Evolutionary conservation across 92 coral and sea anemone species (phyloP), one percentile per base, ranked within the genome.

Genomic region (Zoanthus gigantus): DNA sequence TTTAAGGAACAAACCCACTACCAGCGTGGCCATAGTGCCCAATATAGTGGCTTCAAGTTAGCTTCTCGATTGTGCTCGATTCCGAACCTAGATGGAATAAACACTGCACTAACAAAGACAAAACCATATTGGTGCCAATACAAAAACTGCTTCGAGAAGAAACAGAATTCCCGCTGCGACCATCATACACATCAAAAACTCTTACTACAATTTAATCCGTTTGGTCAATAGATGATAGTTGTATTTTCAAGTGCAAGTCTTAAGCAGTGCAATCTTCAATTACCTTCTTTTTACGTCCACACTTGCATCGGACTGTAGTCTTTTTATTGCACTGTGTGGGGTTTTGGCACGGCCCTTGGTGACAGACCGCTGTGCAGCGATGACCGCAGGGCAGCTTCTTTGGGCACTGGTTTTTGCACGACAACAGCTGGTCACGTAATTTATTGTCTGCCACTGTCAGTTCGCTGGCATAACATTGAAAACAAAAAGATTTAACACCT

Each of bases 361-460:
- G 99, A 71, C 99, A 97, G 71, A 78, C 80, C 30, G 87, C 77
- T 63, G 97, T 81, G 77, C 99, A 97, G 46, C 95, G 95, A 89
- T 97, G 99, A 68, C 99, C 95, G 86, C 99, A 97, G 18, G 84
- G 73, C 15, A 95, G 81, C 81, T 79, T 89, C 89, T 94, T 93
- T 31, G 98, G 99, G 67, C 99, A 97, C 34, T 92, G 96, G 82
- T 94, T 93, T 85, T 97, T 97, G 77, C 99, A 97, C 2, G 99
- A 97, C 87, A 86, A 88, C 34, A 97, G 83, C 72, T 86, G 78
- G 58, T 88, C 94, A 76, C 90, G 83, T 47, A 90, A 77, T 11
- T 83, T 82, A 61, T 91, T 90, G 60, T 97, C 92, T 37, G 97
- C 72, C 77, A 94, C 81, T 7, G 93, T 97, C 91, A 94, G 91